phyloP scores from a whole-genome alignment of 2,888 invertebrate species.

The Tiliacea citrago region DNA sequence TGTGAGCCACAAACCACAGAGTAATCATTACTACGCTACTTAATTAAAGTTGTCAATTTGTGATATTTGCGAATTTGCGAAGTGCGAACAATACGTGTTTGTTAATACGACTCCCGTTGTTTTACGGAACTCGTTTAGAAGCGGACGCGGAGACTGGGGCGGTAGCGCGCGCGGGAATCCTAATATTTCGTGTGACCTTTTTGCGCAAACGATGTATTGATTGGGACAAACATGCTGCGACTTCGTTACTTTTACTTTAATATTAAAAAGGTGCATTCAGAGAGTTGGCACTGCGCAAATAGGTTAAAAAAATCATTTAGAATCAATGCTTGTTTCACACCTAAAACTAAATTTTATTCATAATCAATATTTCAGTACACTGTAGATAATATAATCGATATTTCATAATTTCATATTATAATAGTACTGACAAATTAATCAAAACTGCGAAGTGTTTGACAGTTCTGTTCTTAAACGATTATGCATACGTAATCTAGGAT shows the following conservation, averaged over 20 bases:
- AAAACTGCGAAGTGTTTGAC: no score
- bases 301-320: neutral
- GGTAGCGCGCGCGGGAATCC: no score
- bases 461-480: neutral
- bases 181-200: neutral
- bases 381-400: neutral
- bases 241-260: no score
- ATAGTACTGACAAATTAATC: neutral
- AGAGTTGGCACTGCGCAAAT: no score
- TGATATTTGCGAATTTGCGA: slow-evolving; percentile 56
- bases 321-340: neutral
- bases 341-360: neutral
- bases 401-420: neutral
- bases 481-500: neutral
- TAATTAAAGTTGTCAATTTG: slow-evolving; percentile 61
- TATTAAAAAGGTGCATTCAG: no score
- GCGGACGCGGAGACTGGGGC: neutral
- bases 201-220: neutral
- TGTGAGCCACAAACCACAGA: slow-evolving; percentile 25
- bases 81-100: slow-evolving; percentile 31
- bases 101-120: slow-evolving; percentile 8
- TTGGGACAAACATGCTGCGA: neutral
- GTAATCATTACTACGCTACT: slow-evolving; percentile 49
- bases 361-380: neutral
- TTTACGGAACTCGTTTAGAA: neutral